Evolutionary conservation across 2,113 vertebrate species (phyloP).

Genomic region (Taxidea taxus): DNA sequence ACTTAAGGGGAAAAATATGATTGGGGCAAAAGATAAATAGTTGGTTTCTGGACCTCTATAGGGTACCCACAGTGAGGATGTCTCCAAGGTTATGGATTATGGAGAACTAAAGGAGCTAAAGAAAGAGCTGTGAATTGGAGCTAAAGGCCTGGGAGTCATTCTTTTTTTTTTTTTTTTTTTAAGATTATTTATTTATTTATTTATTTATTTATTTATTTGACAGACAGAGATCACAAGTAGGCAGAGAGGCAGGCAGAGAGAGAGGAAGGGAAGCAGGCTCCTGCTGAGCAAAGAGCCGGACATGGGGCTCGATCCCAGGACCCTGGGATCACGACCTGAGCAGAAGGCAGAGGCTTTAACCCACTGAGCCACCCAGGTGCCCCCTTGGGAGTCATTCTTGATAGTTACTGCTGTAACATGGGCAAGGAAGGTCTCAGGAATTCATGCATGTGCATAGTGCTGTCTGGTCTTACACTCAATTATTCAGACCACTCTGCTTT

Average conservation of each 20-base stretch:
- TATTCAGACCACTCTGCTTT: background rate
- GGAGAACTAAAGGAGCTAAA: background rate
- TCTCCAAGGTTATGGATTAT: background rate
- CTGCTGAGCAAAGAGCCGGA: no score
- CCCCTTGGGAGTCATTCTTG: background rate
- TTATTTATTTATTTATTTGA: no score
- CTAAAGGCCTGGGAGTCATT: background rate
- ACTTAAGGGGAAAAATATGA: background rate
- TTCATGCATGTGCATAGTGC: background rate
- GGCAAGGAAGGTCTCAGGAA: no score
- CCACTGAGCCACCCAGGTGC: no score
- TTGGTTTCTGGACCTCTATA: background rate
- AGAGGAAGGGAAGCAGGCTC: no score
- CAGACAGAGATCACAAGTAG: no score
- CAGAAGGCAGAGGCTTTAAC: no score
- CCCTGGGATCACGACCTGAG: no score
- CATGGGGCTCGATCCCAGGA: no score
- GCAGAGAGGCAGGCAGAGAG: no score
- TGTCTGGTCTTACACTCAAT: background rate
- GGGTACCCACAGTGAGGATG: background rate
- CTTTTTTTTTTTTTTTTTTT: no score
- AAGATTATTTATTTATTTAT: no score
- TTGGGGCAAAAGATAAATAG: background rate
- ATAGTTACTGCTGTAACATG: background rate
- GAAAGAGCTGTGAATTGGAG: background rate